phyloP scores from a whole-genome alignment of 1,140 invertebrate species.

The Radopholus similis region DNA sequence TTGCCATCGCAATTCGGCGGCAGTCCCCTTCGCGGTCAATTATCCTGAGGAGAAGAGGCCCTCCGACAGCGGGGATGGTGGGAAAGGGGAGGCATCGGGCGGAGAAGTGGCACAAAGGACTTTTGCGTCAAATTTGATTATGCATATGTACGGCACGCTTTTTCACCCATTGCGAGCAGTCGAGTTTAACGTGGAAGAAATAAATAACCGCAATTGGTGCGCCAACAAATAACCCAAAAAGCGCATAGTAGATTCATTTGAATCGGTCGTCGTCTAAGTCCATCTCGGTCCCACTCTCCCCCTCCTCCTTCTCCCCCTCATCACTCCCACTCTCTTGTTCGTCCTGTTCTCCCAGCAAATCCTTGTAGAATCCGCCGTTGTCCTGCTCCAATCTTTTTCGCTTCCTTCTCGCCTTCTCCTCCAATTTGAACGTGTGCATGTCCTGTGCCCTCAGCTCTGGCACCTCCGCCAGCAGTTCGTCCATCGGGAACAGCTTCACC shows the following conservation, averaged over 20 bases:
- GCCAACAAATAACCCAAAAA: neutral
- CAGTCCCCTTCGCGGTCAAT: too few species aligned
- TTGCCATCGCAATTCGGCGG: too few species aligned
- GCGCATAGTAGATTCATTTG: neutral
- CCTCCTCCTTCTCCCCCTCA: neutral
- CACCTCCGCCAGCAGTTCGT: conserved; percentile 16
- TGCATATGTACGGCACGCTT: neutral
- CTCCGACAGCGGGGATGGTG: too few species aligned
- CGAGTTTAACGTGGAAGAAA: neutral
- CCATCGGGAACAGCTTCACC: neutral
- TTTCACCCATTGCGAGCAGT: neutral
- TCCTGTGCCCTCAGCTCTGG: conserved; percentile 15
- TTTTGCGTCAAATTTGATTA: too few species aligned
- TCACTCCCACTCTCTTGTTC: neutral
- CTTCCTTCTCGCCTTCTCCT: conserved; percentile 8
- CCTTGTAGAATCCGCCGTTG: conserved; percentile 12
- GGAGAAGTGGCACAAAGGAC: too few species aligned
- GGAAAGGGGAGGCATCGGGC: too few species aligned
- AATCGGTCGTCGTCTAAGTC: neutral
- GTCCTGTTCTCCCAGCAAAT: conserved; percentile 15
- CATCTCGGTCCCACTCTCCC: neutral
- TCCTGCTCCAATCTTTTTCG: conserved; percentile 11
- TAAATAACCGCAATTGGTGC: neutral
- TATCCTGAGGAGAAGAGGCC: too few species aligned
- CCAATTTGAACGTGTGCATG: conserved; percentile 1